Evolutionary conservation across 2,888 invertebrate species (phyloP), one percentile per base, ranked within the genome.

Genomic region (Hylaea fasciaria): DNA sequence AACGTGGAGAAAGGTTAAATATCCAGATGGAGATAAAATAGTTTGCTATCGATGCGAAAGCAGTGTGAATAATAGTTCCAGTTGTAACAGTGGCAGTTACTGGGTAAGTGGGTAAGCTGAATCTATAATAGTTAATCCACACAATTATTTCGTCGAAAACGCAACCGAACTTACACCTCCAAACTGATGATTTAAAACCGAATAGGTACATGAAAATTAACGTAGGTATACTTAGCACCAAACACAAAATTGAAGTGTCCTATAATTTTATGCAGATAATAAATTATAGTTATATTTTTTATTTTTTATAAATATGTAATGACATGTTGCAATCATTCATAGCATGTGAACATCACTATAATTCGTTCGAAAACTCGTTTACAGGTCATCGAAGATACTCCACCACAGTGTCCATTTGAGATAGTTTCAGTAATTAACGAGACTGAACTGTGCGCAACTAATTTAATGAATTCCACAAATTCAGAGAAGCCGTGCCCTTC

Each of bases 311-410:
- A 3, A 22, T 22, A 22, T 22, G 22, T 22, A 22, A 22, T 22
- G 22, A 22, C 22, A 5, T 22, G 22, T 22, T 22, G 2, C 22
- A 5, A 22, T 22, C 22, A 22, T 5, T 22, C 5, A 37, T 37
- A n/a, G 37, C n/a, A n/a, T 12, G n/a, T 5, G 37, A 37, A 37
- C 37, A 37, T 37, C 37, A 37, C 37, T 37, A 46, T n/a, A 49
- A 2, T 48, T 41, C 56, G 57, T 66, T 59, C 55, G 28, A 49
- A 57, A 62, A 58, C 60, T 37, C 13, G 65, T 68, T 65, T 66
- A 57, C 77, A 89, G 89, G 70, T 73, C 0, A 84, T 89, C 0
- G 87, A 87, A 69, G 80, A 85, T 1, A 71, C 70, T 4, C 64
- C 68, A 11, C 65, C 69, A 11, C 80, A 78, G 0, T 89, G 89